A percentile compares a stretch with the other conserved stretches of the same genome.
Evolutionary conservation across 2,113 vertebrate genomes (phyloP).

Genomic region (Phalacrocorax carbo): DNA sequence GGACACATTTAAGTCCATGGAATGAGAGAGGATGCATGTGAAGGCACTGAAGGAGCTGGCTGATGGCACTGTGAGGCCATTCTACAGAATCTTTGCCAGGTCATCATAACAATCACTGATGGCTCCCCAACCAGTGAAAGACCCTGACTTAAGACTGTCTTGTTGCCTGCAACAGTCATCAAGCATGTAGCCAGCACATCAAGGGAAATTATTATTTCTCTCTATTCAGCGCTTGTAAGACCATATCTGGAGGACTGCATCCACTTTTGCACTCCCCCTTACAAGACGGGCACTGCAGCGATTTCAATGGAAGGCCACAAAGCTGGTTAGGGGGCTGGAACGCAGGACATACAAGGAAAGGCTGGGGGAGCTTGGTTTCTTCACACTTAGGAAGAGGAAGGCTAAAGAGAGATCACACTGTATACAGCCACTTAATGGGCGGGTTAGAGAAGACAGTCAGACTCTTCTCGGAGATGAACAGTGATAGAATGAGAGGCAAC

Average conservation of each 20-base stretch:
- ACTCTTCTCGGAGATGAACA: background rate
- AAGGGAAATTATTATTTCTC: background rate
- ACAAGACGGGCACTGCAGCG: background rate
- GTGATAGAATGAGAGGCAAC: background rate
- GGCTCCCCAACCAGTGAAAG: background rate
- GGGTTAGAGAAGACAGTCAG: background rate
- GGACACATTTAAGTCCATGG: background rate
- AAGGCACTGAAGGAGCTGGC: background rate
- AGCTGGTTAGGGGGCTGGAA: background rate
- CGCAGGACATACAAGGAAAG: background rate
- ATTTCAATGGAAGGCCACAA: background rate
- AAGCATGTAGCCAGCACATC: background rate
- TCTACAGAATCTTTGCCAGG: background rate
- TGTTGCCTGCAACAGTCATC: background rate
- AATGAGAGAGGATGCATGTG: background rate
- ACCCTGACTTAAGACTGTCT: background rate
- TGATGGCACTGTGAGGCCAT: background rate
- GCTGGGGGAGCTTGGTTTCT: background rate
- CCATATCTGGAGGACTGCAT: background rate
- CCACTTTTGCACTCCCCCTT: background rate
- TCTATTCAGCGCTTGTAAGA: background rate
- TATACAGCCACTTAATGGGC: background rate
- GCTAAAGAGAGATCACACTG: background rate
- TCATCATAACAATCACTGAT: rapidly evolving
- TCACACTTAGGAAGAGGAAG: background rate